A percentile compares a stretch with the other conserved stretches of the same genome.
These are phyloP conservation scores for Xanthorhoe spadicearia DNA, from an alignment of 2,888 invertebrate species.

Conservation along the genomic window DNA sequence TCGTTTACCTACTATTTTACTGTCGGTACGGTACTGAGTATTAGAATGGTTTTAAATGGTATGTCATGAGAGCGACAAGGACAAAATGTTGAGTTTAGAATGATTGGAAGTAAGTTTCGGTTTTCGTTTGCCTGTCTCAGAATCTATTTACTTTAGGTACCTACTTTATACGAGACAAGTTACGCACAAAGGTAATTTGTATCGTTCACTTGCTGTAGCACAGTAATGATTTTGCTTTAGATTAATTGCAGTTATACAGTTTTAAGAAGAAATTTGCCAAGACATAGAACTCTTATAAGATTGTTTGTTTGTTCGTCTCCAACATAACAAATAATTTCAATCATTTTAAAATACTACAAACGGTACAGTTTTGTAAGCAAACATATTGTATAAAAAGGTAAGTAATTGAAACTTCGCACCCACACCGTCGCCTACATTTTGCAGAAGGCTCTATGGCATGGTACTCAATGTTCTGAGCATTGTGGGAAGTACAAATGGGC, in stretches of 20 bases:
- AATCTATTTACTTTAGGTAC: too few species aligned
- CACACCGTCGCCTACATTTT: slow-evolving; percentile 72
- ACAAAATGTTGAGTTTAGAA: slow-evolving; percentile 7
- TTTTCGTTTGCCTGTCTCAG: not conserved
- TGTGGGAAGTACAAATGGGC: slow-evolving; percentile 78
- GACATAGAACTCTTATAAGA: too few species aligned
- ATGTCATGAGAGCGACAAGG: slow-evolving; percentile 4
- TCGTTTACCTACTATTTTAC: slow-evolving; percentile 41
- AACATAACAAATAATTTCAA: not conserved
- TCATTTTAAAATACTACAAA: not conserved
- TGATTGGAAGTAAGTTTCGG: not conserved
- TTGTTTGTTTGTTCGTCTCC: not conserved
- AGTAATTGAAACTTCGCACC: slow-evolving; percentile 70
- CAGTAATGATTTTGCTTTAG: too few species aligned
- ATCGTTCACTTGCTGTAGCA: too few species aligned
- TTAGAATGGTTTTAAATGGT: slow-evolving; percentile 8
- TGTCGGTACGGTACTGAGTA: slow-evolving; percentile 17
- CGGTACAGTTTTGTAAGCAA: slow-evolving; percentile 29
- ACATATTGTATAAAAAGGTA: slow-evolving; percentile 71
- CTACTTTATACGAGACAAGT: too few species aligned
- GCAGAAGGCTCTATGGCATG: slow-evolving; percentile 57
- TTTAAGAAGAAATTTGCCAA: too few species aligned
- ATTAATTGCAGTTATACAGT: too few species aligned
- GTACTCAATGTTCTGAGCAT: slow-evolving; percentile 53
- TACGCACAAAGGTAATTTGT: too few species aligned